Conservation (phyloP, 1,140 invertebrate species). For the Magallana ariakensis region DNA sequence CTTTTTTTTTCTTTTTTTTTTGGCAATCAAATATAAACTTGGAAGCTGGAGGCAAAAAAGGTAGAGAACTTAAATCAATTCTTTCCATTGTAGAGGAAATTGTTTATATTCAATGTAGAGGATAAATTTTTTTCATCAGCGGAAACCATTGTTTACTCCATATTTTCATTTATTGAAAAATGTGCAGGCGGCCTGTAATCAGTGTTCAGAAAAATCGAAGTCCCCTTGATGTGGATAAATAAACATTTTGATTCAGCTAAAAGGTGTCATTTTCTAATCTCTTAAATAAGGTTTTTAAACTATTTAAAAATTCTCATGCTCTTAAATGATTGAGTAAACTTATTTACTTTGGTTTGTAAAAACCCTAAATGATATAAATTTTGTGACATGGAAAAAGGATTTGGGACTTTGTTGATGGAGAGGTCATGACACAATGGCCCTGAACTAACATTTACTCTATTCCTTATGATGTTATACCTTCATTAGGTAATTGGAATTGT, state of each 20-base stretch:
- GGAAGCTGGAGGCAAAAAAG: not conserved
- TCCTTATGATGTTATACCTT: not conserved
- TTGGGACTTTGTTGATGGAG: not conserved
- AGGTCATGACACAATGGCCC: not conserved
- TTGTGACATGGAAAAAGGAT: not conserved
- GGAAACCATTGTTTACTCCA: not conserved
- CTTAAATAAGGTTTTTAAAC: not conserved
- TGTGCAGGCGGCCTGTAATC: not conserved
- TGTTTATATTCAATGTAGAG: conserved; percentile 14
- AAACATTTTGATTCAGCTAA: conserved; percentile 7
- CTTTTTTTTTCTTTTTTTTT: not conserved
- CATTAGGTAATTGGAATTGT: conserved; percentile 4
- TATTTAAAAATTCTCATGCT: conserved; percentile 15
- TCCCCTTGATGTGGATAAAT: conserved; percentile 10
- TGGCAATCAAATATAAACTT: conserved; percentile 16
- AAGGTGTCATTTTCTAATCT: conserved; percentile 23
- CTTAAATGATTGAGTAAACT: conserved; percentile 24
- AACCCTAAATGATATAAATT: conserved; percentile 31
- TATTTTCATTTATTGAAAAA: conserved; percentile 5
- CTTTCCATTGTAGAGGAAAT: not conserved
- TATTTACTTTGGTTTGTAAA: not conserved
- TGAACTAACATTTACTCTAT: not conserved
- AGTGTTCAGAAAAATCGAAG: not conserved
- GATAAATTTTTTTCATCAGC: not conserved
- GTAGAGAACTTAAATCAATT: conserved; percentile 22